Conservation (phyloP, 2,888 invertebrate genomes). For the Monopis laevigella region DNA sequence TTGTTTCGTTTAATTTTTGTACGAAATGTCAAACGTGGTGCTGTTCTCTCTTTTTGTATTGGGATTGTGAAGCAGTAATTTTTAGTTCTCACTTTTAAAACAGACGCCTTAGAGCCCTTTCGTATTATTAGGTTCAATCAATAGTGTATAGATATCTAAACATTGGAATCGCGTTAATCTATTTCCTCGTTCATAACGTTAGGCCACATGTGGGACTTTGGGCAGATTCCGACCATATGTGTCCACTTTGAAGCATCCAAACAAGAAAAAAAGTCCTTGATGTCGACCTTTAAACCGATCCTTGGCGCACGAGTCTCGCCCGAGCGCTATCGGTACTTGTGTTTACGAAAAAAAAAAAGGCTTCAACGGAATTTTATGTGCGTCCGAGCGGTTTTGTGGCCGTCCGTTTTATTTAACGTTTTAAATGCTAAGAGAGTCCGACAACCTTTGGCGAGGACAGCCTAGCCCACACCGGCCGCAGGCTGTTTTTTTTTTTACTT, state of each 20-base stretch:
- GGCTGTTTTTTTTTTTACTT: slow-evolving; percentile 2
- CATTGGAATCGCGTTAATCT: too few relatives aligned
- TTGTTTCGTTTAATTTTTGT: too few relatives aligned
- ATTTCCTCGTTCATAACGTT: too few relatives aligned
- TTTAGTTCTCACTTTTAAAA: too few relatives aligned
- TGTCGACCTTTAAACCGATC: slow-evolving; percentile 51
- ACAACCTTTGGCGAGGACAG: slow-evolving; percentile 62
- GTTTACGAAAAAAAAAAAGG: slow-evolving; percentile 46
- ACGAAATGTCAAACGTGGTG: too few relatives aligned
- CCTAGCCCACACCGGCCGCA: slow-evolving; percentile 34
- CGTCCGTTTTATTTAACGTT: slow-evolving; percentile 50
- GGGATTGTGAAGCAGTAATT: too few relatives aligned
- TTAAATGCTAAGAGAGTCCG: slow-evolving; percentile 62
- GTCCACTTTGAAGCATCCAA: slow-evolving; percentile 22
- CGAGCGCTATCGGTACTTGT: slow-evolving; percentile 53
- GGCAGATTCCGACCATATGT: slow-evolving; percentile 6
- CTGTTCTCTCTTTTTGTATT: too few relatives aligned
- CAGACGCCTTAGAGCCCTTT: too few relatives aligned
- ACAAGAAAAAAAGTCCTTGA: slow-evolving; percentile 56
- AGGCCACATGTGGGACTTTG: slow-evolving; percentile 4
- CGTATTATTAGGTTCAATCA: too few relatives aligned
- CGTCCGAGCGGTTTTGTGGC: slow-evolving; percentile 54
- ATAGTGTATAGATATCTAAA: too few relatives aligned
- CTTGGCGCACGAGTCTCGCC: slow-evolving; percentile 31
- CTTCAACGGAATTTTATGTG: slow-evolving; percentile 61